Evolutionary conservation across 2,113 vertebrate genomes (phyloP).

Genomic region (Platysternon megacephalum): DNA sequence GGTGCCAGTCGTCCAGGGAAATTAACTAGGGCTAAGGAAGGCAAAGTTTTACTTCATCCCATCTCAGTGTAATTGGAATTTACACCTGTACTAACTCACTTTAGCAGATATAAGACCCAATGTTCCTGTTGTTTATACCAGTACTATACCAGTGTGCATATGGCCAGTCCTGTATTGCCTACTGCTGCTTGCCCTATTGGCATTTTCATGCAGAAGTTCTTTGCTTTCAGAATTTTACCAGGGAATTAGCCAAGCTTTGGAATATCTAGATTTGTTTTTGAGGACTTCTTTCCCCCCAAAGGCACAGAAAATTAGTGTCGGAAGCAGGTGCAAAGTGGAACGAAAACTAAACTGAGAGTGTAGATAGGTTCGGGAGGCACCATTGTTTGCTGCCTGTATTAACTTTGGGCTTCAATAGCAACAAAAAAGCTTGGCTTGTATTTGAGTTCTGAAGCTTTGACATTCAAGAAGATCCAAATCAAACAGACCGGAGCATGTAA

Average conservation of each 20-base stretch:
- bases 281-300: not conserved
- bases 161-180: not conserved
- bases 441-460: constrained; percentile 65
- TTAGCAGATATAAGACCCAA: not conserved
- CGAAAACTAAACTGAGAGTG: not conserved
- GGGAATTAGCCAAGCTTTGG: not conserved
- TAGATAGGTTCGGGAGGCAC: not conserved
- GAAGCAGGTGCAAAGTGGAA: not conserved
- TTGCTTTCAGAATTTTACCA: not conserved
- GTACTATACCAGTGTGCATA: rapidly evolving
- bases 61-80: not conserved
- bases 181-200: not conserved
- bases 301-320: not conserved
- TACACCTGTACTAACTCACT: not conserved
- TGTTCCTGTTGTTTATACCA: not conserved
- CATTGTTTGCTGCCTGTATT: constrained; percentile 57
- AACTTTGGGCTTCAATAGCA: constrained; percentile 58
- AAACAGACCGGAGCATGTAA: constrained; percentile 59
- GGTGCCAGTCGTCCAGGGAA: not conserved
- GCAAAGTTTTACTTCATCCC: not conserved
- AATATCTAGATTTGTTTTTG: not conserved
- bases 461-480: constrained; percentile 73
- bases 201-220: not conserved
- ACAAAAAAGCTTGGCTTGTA: constrained; percentile 44
- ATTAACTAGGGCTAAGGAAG: not conserved